phyloP scores from a whole-genome alignment of 2,888 invertebrate genomes.

The Hipparchia semele region DNA sequence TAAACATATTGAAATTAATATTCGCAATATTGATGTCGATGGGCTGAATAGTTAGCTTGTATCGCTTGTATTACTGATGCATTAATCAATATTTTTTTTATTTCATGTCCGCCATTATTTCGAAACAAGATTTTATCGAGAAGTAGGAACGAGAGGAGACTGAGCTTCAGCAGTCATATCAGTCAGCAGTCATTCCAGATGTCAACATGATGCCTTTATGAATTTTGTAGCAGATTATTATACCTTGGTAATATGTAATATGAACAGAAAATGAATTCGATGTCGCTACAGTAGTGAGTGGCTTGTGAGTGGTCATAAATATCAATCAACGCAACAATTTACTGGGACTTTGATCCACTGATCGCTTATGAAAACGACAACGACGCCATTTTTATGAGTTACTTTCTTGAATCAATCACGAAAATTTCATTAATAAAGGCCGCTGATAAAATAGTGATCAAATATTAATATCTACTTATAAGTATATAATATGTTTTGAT shows the following conservation, averaged over 20 bases:
- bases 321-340: conserved; percentile 64
- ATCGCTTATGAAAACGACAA: conserved; percentile 50
- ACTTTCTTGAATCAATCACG: conserved; percentile 22
- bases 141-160: too few relatives aligned
- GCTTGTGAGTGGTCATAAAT: conserved; percentile 63
- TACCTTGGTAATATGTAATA: too few relatives aligned
- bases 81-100: not conserved
- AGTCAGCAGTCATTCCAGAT: too few relatives aligned
- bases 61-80: not conserved
- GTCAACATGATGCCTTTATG: too few relatives aligned
- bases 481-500: not conserved
- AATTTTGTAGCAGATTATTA: too few relatives aligned
- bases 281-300: conserved; percentile 51
- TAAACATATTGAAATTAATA: conserved; percentile 7
- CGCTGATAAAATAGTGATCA: not conserved
- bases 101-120: not conserved
- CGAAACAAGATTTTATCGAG: too few relatives aligned
- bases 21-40: conserved; percentile 18
- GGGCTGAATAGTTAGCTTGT: not conserved
- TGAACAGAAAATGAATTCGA: not conserved
- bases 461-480: not conserved
- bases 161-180: too few relatives aligned
- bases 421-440: not conserved
- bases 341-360: conserved; percentile 52
- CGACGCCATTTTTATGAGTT: conserved; percentile 53